A percentile compares a stretch with the other conserved stretches of the same genome.
These are phyloP conservation scores for Corvus cornix DNA, from an alignment of 2,113 vertebrate genomes.

Conservation along the genomic window DNA sequence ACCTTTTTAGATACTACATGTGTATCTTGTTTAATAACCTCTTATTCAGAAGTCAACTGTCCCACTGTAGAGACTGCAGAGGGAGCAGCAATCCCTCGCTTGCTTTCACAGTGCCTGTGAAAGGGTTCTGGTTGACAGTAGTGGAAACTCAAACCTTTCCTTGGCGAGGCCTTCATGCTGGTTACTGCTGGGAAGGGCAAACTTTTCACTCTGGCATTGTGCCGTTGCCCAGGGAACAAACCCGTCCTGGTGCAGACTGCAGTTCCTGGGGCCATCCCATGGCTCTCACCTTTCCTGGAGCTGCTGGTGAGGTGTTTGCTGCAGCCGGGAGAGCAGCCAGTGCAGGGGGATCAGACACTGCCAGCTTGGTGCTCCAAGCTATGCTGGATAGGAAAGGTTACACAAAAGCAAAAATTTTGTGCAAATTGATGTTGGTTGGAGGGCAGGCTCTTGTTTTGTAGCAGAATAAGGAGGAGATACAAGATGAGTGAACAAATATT, in stretches of 20 bases:
- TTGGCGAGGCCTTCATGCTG: fast-evolving
- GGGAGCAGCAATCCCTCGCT: neutral
- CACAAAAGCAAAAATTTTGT: neutral
- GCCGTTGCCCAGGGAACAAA: neutral
- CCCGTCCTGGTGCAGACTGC: fast-evolving
- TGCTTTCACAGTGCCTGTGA: neutral
- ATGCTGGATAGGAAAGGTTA: neutral
- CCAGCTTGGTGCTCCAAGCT: neutral
- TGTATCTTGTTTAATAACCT: neutral
- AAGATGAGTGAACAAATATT: neutral
- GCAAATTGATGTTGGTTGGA: neutral
- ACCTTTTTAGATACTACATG: neutral
- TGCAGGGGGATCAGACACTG: too few relatives aligned
- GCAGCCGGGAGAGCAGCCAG: fast-evolving
- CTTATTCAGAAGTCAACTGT: neutral
- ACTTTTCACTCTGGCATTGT: neutral
- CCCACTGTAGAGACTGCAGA: neutral
- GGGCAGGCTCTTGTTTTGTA: neutral
- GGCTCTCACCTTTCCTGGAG: neutral
- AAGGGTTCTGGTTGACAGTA: neutral
- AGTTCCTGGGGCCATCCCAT: neutral
- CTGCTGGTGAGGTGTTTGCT: neutral
- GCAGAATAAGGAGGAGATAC: neutral
- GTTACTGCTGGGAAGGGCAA: neutral
- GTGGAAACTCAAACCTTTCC: neutral